Evolutionary conservation across 2,797 vertebrate species (phyloP).

Genomic region (Hypotaenidia philippensis): DNA sequence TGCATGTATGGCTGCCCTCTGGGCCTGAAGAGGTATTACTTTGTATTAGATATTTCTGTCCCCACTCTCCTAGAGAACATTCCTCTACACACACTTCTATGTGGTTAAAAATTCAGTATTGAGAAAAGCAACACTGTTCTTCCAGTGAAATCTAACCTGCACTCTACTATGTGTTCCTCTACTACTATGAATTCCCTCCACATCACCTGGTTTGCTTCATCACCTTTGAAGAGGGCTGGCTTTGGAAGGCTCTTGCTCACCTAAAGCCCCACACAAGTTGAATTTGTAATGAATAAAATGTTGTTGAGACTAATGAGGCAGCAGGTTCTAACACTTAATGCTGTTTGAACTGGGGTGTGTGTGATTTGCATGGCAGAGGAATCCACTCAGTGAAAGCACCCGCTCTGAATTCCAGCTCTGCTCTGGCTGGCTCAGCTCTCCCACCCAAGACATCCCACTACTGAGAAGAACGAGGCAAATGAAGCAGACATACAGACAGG

Average conservation of each 20-base stretch:
- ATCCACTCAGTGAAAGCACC: neutral
- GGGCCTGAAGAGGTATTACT: neutral
- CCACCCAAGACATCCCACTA: neutral
- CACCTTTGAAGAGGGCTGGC: neutral
- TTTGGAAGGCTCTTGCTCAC: neutral
- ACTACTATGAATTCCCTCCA: rapidly evolving
- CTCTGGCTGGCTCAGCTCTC: neutral
- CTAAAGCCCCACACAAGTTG: neutral
- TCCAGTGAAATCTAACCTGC: neutral
- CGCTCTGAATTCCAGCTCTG: neutral
- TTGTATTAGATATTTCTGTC: neutral
- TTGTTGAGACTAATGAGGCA: neutral
- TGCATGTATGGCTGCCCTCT: neutral
- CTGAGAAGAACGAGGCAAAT: neutral
- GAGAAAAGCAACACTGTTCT: neutral
- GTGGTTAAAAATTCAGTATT: neutral
- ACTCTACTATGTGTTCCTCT: too few relatives aligned
- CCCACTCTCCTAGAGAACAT: neutral
- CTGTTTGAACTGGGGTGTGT: neutral
- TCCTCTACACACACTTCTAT: neutral
- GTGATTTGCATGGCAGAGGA: neutral
- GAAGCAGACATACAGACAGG: neutral
- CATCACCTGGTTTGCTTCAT: neutral
- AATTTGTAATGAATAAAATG: neutral
- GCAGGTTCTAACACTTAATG: neutral